Conservation (phyloP, 2,797 vertebrate genomes). For the Smutsia gigantea region DNA sequence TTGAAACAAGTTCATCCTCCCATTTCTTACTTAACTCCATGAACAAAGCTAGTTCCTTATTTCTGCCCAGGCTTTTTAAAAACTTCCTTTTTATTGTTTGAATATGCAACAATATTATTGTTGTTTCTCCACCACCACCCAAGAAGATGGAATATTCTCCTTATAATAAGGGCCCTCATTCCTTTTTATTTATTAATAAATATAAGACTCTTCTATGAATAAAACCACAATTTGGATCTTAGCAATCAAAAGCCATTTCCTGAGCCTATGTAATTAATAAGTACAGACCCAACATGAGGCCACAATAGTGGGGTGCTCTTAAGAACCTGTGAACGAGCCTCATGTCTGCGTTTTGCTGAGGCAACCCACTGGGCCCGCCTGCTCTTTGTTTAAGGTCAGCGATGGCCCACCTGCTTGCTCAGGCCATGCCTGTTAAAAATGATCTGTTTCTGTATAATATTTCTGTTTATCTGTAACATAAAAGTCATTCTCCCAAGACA, state of each 20-base stretch:
- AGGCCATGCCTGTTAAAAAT: background rate
- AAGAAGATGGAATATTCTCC: background rate
- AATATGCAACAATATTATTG: background rate
- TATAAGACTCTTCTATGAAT: background rate
- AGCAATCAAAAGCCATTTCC: background rate
- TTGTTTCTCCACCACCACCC: background rate
- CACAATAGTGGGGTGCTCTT: background rate
- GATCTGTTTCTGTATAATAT: background rate
- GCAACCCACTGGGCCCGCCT: slow-evolving; percentile 11
- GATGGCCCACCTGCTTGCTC: background rate
- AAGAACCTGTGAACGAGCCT: background rate
- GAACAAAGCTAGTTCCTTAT: background rate
- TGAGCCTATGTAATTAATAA: background rate
- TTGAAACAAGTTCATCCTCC: background rate
- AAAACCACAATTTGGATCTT: background rate
- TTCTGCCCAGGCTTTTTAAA: background rate
- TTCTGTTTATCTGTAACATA: background rate
- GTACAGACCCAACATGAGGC: background rate
- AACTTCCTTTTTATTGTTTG: background rate
- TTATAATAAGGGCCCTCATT: background rate
- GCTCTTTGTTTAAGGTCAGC: slow-evolving; percentile 55
- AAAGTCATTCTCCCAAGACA: background rate
- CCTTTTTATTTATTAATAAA: background rate
- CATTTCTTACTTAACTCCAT: background rate
- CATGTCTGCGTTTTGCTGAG: background rate